Evolutionary conservation across 2,113 vertebrate genomes (phyloP).

Genomic region (Hymenochirus boettgeri): DNA sequence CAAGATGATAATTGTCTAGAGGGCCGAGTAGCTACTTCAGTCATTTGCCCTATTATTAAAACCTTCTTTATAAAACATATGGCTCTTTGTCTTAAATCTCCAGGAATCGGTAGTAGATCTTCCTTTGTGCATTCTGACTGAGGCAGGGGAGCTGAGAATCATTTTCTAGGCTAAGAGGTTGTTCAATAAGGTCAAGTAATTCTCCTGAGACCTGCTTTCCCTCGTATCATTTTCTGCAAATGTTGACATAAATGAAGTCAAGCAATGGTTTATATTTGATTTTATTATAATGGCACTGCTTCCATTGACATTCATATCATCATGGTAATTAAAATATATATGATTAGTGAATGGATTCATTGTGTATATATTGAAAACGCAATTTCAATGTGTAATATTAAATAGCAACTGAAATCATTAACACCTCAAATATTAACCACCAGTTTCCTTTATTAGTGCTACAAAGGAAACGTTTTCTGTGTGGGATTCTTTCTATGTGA

Average conservation of each 20-base stretch:
- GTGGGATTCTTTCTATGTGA: too few species aligned
- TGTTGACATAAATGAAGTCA: constrained; percentile 68
- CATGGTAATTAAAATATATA: constrained; percentile 45
- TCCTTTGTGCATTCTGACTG: constrained; percentile 53
- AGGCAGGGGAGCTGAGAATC: constrained; percentile 46
- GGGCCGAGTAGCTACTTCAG: constrained; percentile 33
- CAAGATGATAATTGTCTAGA: constrained; percentile 27
- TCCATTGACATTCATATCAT: constrained; percentile 57
- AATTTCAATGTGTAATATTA: too few species aligned
- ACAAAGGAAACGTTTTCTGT: too few species aligned
- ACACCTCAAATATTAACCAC: too few species aligned
- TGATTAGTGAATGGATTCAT: constrained; percentile 6
- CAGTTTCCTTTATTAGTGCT: too few species aligned
- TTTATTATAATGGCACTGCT: constrained; percentile 58
- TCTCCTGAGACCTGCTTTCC: constrained; percentile 57
- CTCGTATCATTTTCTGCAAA: constrained; percentile 63
- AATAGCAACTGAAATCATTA: too few species aligned
- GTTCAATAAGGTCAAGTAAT: constrained; percentile 57
- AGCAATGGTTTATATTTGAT: constrained; percentile 59
- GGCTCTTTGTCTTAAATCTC: constrained; percentile 37
- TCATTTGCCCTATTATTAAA: constrained; percentile 46
- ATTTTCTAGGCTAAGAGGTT: constrained; percentile 48
- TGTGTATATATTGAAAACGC: too few species aligned
- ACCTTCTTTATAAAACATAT: constrained; percentile 24
- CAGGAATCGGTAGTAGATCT: constrained; percentile 43